A percentile compares a stretch with the other conserved stretches of the same genome.
These are phyloP conservation scores for Pionites leucogaster DNA, from an alignment of 2,113 vertebrate species.

Conservation along the genomic window DNA sequence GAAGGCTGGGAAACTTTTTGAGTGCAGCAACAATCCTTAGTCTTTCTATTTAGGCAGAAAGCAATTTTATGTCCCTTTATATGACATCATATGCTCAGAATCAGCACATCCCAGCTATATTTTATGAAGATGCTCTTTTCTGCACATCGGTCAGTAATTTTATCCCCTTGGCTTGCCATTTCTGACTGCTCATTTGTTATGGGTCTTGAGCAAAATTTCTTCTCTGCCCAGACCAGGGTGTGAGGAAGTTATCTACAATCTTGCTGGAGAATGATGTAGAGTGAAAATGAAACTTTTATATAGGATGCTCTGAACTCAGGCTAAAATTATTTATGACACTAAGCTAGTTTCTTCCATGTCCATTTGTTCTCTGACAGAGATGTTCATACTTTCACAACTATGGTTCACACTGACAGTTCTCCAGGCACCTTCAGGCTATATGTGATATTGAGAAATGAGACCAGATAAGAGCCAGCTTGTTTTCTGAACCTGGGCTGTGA, in stretches of 20 bases:
- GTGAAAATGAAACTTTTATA: slow-evolving; percentile 20
- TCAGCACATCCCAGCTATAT: background rate
- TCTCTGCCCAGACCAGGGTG: background rate
- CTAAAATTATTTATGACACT: slow-evolving; percentile 40
- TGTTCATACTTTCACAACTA: background rate
- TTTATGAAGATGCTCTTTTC: slow-evolving; percentile 34
- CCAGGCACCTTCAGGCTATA: background rate
- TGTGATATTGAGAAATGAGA: background rate
- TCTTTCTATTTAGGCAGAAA: background rate
- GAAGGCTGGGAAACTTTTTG: background rate
- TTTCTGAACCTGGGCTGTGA: background rate
- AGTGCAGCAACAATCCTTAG: background rate
- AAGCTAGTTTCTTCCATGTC: background rate
- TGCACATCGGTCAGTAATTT: background rate
- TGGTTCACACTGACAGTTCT: background rate
- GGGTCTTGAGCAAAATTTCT: background rate
- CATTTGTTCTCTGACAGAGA: background rate
- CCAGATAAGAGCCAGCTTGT: background rate
- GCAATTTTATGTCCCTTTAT: slow-evolving; percentile 17
- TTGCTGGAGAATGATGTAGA: background rate
- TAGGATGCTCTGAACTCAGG: background rate
- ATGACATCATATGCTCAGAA: background rate
- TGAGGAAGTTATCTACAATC: slow-evolving; percentile 3
- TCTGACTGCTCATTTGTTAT: background rate
- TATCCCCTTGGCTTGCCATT: background rate